Conservation (phyloP, 92 coral and sea anemone species). For the Porites divaricata region DNA sequence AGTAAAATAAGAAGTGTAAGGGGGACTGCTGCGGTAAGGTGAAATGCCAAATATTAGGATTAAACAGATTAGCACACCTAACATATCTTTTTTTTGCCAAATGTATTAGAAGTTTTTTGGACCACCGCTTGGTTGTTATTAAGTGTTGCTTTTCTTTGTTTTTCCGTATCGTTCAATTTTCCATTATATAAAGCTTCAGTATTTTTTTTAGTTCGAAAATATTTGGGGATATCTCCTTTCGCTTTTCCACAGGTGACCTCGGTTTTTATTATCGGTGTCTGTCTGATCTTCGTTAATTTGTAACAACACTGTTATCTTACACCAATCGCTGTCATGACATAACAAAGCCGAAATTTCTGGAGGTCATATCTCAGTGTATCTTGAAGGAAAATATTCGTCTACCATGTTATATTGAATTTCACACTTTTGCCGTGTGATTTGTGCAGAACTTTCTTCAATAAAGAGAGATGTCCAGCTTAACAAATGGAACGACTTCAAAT, state of each 20-base stretch:
- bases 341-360: conserved; percentile 7
- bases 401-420: conserved; percentile 30
- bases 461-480: conserved; percentile 16
- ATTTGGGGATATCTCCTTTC: conserved; percentile 15
- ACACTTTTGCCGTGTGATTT: conserved; percentile 21
- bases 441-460: too few species aligned
- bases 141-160: not conserved
- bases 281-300: conserved; percentile 44
- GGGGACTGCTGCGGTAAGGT: not conserved
- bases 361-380: conserved; percentile 12
- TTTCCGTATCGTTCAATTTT: not conserved
- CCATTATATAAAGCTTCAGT: not conserved
- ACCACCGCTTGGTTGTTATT: too few species aligned
- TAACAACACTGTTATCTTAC: conserved; percentile 37
- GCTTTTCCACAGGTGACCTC: not conserved
- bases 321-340: conserved; percentile 6
- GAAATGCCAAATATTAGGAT: not conserved
- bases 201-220: not conserved
- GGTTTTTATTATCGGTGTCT: conserved; percentile 6
- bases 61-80: conserved; percentile 16
- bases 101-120: not conserved
- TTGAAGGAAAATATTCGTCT: conserved; percentile 4
- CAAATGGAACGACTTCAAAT: conserved; percentile 1
- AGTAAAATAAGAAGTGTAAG: not conserved
- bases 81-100: conserved; percentile 10